phyloP scores from a whole-genome alignment of 2,113 vertebrate species.

The Gobius niger region DNA sequence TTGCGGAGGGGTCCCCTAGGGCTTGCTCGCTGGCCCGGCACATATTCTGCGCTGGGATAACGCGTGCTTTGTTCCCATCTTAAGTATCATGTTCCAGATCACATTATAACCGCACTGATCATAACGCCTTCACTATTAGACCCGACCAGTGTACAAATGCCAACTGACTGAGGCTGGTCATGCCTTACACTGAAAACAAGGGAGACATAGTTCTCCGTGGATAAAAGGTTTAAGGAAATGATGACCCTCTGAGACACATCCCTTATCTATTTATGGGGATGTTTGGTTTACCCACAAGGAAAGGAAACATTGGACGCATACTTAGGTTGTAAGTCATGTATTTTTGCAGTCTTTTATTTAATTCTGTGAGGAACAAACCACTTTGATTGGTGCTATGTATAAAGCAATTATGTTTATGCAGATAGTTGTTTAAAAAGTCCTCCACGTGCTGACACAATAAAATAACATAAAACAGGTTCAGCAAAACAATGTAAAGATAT shows the following conservation, averaged over 20 bases:
- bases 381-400: too few species aligned
- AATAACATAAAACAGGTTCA: too few species aligned
- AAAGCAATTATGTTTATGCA: too few species aligned
- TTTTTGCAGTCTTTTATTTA: too few species aligned
- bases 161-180: neutral
- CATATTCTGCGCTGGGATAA: conserved; percentile 42
- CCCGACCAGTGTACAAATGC: neutral
- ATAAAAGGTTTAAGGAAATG: conserved; percentile 49
- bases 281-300: conserved; percentile 1
- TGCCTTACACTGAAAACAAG: conserved; percentile 8
- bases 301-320: neutral
- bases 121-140: conserved; percentile 17
- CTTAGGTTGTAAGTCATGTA: neutral
- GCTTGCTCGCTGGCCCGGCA: conserved; percentile 33
- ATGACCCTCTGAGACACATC: conserved; percentile 11
- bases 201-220: conserved; percentile 3
- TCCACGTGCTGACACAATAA: too few species aligned
- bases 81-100: conserved; percentile 46
- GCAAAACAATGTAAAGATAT: too few species aligned
- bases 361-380: too few species aligned
- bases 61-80: conserved; percentile 49
- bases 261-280: neutral
- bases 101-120: conserved; percentile 36
- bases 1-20: conserved; percentile 44
- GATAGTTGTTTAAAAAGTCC: too few species aligned